A percentile compares a stretch with the other conserved stretches of the same genome.
Conservation (phyloP, 30 jellyfish, hydroid and myxozoan species). For the Sanderia malayensis region DNA sequence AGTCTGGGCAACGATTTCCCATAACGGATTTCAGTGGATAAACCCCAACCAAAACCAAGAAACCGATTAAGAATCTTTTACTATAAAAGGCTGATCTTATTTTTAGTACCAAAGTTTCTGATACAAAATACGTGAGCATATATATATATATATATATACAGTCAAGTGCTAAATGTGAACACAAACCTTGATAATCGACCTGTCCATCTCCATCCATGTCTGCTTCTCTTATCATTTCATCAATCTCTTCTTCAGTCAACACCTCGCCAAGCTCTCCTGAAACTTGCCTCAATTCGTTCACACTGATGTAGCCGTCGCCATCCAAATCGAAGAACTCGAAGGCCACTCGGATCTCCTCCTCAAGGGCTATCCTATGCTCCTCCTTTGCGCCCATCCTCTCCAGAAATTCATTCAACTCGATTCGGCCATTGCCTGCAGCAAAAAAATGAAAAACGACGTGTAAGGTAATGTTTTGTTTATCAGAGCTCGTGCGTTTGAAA, state of each 20-base stretch:
- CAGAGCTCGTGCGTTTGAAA: no score
- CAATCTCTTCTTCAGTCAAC: conserved; percentile 73
- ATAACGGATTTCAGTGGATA: no score
- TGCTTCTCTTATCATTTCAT: conserved; percentile 90
- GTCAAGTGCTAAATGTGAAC: no score
- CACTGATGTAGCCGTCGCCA: conserved; percentile 84
- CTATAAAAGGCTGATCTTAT: no score
- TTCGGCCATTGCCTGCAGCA: conserved; percentile 69
- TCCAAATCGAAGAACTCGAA: conserved; percentile 78
- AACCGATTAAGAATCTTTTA: no score
- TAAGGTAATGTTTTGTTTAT: no score
- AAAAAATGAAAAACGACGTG: no score
- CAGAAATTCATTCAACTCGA: conserved; percentile 64
- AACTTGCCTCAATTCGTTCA: conserved; percentile 65
- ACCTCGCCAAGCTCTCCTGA: conserved; percentile 78
- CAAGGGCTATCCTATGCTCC: conserved; percentile 50
- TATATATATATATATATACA: no score
- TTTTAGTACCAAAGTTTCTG: no score
- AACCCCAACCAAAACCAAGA: no score
- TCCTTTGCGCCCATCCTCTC: conserved; percentile 78
- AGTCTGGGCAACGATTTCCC: no score
- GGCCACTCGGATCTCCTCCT: conserved; percentile 68
- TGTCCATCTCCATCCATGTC: conserved; percentile 90
- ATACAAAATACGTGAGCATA: no score
- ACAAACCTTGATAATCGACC: conserved; percentile 76